A percentile compares a stretch with the other conserved stretches of the same genome.
Evolutionary conservation across 2,113 vertebrate genomes (phyloP).

Genomic region (Pogona vitticeps): DNA sequence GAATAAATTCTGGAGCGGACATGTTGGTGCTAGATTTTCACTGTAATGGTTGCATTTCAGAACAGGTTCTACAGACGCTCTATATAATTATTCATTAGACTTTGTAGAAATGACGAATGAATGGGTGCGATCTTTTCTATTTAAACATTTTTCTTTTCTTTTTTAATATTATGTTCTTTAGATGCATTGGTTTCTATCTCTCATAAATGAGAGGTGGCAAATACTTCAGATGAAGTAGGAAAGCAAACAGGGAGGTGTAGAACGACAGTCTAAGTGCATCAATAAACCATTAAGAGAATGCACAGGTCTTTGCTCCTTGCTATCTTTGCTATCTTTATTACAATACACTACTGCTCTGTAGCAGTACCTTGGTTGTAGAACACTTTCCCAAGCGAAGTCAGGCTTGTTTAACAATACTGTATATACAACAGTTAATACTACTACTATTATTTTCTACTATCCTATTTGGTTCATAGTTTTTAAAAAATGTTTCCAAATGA

Average conservation of each 20-base stretch:
- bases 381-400: background rate
- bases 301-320: background rate
- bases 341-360: too few species aligned
- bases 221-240: background rate
- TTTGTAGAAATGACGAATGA: background rate
- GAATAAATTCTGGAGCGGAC: background rate
- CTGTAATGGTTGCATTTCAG: background rate
- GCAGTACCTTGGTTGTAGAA: background rate
- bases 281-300: background rate
- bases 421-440: too few species aligned
- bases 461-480: too few species aligned
- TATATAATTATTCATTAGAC: background rate
- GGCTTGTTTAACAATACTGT: background rate
- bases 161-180: background rate
- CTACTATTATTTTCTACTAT: too few species aligned
- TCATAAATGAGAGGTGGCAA: background rate
- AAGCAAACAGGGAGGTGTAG: too few species aligned
- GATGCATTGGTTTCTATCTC: background rate
- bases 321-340: background rate
- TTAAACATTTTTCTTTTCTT: background rate
- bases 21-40: background rate
- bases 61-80: background rate
- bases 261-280: background rate
- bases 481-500: too few species aligned
- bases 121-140: background rate